A percentile compares a stretch with the other conserved stretches of the same genome.
Evolutionary conservation across 2,797 vertebrate genomes (phyloP).

Genomic region (Clarias pachynema): DNA sequence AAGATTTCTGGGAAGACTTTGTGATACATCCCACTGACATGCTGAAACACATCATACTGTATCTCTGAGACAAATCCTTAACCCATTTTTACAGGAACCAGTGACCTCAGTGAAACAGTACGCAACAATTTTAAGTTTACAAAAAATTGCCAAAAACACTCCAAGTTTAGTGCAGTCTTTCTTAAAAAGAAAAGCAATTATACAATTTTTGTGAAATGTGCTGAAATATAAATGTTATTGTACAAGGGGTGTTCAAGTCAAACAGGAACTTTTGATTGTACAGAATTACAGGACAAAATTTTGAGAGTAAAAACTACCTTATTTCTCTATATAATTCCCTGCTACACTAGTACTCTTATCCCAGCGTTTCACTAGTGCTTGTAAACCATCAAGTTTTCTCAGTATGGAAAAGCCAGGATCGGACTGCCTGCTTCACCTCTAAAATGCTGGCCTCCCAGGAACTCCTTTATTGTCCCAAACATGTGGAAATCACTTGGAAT

Average conservation of each 20-base stretch:
- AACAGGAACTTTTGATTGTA: too few relatives aligned
- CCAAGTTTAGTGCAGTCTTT: neutral
- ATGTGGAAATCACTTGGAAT: too few relatives aligned
- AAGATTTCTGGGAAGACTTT: conserved; percentile 20
- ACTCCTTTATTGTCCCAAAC: too few relatives aligned
- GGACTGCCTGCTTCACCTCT: too few relatives aligned
- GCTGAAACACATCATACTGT: neutral
- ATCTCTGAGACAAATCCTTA: neutral
- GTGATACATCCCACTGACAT: neutral
- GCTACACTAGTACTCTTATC: too few relatives aligned
- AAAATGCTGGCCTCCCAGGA: too few relatives aligned
- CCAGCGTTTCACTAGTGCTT: too few relatives aligned
- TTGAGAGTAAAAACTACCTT: too few relatives aligned
- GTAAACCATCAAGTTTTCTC: too few relatives aligned
- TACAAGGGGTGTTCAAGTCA: neutral
- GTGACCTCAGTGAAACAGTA: neutral
- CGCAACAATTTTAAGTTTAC: neutral
- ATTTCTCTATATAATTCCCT: too few relatives aligned
- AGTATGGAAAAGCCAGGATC: too few relatives aligned
- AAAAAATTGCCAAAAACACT: neutral
- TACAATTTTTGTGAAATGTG: neutral
- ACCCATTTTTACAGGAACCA: neutral
- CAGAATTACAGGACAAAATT: too few relatives aligned
- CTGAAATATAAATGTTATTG: neutral
- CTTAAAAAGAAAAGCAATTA: neutral